Percentiles rank a stretch among this genome's conserved stretches.
phyloP scores from a whole-genome alignment of 2,888 invertebrate species.

The Pristionchus arcanus region DNA sequence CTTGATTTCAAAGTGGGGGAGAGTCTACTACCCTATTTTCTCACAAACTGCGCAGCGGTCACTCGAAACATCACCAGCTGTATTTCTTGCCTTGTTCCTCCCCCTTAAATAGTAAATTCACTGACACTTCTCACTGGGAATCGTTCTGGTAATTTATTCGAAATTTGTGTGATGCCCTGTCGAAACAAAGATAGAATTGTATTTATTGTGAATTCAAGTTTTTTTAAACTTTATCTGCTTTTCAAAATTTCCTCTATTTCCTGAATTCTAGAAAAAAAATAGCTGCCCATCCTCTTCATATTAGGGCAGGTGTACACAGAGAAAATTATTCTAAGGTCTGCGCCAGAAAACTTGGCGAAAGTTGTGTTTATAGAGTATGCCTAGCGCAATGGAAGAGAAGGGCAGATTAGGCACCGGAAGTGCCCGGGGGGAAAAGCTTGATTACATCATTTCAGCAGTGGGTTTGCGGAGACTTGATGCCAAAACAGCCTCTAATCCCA shows the following conservation, averaged over 20 bases:
- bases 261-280: too few species aligned
- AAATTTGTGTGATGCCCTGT: background rate
- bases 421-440: background rate
- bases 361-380: background rate
- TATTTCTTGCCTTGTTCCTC: background rate
- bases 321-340: too few species aligned
- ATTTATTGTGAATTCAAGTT: too few species aligned
- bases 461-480: background rate
- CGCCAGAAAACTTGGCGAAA: background rate
- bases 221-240: background rate
- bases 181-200: too few species aligned
- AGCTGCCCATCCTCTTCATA: too few species aligned
- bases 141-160: background rate
- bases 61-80: conserved; percentile 8
- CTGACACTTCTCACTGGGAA: background rate
- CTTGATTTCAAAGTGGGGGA: background rate
- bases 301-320: too few species aligned
- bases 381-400: background rate
- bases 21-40: background rate
- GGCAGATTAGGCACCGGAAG: background rate
- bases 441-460: conserved; percentile 19
- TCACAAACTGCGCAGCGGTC: background rate
- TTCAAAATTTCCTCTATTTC: background rate
- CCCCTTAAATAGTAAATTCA: conserved; percentile 23
- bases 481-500: conserved; percentile 11